Percentiles rank a stretch among this genome's conserved stretches.
Evolutionary conservation across 1,140 invertebrate species (phyloP).

Genomic region (Ctenoplectra terminalis): DNA sequence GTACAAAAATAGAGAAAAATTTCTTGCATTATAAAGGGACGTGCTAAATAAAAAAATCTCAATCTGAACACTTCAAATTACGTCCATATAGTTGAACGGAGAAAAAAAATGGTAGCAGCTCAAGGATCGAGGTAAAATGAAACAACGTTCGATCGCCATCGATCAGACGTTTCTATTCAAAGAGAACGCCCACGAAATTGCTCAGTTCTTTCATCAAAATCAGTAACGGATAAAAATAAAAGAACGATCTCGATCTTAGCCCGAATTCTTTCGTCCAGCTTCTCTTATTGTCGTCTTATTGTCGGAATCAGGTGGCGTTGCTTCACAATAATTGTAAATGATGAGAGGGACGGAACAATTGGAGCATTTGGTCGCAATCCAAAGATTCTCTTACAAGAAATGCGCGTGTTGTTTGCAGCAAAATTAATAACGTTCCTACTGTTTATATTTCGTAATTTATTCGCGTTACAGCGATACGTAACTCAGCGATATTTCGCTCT

Average conservation of each 20-base stretch:
- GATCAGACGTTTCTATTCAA: background rate
- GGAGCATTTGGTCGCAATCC: slow-evolving; percentile 14
- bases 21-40: no score
- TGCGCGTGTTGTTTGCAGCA: slow-evolving; percentile 1
- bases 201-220: background rate
- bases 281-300: background rate
- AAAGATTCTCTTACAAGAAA: background rate
- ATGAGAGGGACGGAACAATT: background rate
- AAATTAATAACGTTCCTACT: slow-evolving; percentile 5
- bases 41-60: no score
- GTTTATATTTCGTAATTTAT: slow-evolving; percentile 8
- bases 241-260: background rate
- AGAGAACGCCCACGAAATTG: background rate
- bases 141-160: background rate
- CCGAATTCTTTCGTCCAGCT: background rate
- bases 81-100: no score
- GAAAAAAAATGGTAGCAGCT: background rate
- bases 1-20: background rate
- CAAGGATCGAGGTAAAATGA: background rate
- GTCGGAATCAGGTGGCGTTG: background rate
- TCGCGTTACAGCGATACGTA: background rate
- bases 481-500: background rate
- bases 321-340: slow-evolving; percentile 12
- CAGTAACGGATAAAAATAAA: background rate
- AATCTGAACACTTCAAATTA: no score